Evolutionary conservation across 2,888 invertebrate genomes (phyloP), one percentile per base, ranked within the genome.

Genomic region (Seira sanloemensis): DNA sequence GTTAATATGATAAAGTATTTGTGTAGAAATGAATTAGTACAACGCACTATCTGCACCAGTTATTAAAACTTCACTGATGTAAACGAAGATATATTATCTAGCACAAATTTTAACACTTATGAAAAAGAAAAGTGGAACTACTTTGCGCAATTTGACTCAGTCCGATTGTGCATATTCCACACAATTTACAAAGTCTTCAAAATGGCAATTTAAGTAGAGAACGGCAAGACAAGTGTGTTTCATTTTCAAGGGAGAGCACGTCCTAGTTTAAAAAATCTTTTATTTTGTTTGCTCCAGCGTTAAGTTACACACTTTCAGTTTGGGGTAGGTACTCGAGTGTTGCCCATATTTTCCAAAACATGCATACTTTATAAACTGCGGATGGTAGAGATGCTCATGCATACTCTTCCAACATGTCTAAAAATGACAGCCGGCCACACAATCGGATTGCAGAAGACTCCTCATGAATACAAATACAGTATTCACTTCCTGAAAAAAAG

Each of bases 301-400:
- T 18, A n/a, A n/a, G n/a, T n/a, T n/a, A n/a, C n/a, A n/a, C n/a
- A n/a, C n/a, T n/a, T n/a, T n/a, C n/a, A n/a, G n/a, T n/a, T n/a
- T n/a, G n/a, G n/a, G n/a, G n/a, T n/a, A n/a, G n/a, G n/a, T n/a
- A n/a, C n/a, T n/a, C n/a, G n/a, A n/a, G n/a, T n/a, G n/a, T n/a
- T n/a, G n/a, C n/a, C n/a, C n/a, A n/a, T 18, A 50, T 50, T 7
- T 50, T 50, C n/a, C 50, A 50, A 50, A 50, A 50, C 50, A 50
- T 50, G 50, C 50, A 50, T 50, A 50, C 50, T 50, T 50, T n/a
- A 50, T 50, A 50, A 50, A 50, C n/a, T 50, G 50, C 50, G 50
- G 50, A 50, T 12, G n/a, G n/a, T 50, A 50, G n/a, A 50, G 50
- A 50, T n/a, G 50, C n/a, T 18, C 50, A 50, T n/a, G 50, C 50